Percentiles rank a stretch among this genome's conserved stretches.
These are phyloP conservation scores for Periophthalmodon schlosseri DNA, from an alignment of 2,113 vertebrate species.

Conservation along the genomic window DNA sequence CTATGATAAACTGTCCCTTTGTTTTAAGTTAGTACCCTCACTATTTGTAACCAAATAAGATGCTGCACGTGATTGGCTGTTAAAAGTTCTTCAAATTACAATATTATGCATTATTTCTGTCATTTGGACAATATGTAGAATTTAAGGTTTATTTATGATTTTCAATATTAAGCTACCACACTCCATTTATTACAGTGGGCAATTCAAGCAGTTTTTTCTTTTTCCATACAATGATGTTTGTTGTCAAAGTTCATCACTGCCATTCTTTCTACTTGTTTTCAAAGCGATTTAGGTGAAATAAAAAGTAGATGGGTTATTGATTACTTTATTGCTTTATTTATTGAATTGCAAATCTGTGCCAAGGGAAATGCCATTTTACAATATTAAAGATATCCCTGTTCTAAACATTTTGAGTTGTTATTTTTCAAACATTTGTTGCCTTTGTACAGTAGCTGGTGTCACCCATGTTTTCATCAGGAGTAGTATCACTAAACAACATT, in stretches of 20 bases:
- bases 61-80: not conserved
- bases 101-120: constrained; percentile 15
- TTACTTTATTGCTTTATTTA: constrained; percentile 84
- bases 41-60: not conserved
- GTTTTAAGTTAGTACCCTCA: not conserved
- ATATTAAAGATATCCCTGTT: constrained; percentile 72
- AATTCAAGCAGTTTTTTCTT: constrained; percentile 10
- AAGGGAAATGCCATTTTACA: constrained; percentile 72
- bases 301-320: constrained; percentile 74
- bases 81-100: not conserved
- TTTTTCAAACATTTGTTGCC: constrained; percentile 5
- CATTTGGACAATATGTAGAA: constrained; percentile 11
- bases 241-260: constrained; percentile 58
- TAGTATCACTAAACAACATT: not conserved
- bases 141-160: constrained; percentile 60
- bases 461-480: not conserved
- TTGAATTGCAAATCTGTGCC: constrained; percentile 85
- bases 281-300: constrained; percentile 80
- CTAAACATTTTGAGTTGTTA: constrained; percentile 33
- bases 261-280: constrained; percentile 38
- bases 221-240: constrained; percentile 48
- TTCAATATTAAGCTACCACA: constrained; percentile 39
- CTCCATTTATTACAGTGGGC: constrained; percentile 19
- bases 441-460: not conserved
- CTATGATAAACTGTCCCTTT: not conserved